These are phyloP conservation scores for Labia minor DNA, from an alignment of 2,888 invertebrate species.

Conservation along the genomic window DNA sequence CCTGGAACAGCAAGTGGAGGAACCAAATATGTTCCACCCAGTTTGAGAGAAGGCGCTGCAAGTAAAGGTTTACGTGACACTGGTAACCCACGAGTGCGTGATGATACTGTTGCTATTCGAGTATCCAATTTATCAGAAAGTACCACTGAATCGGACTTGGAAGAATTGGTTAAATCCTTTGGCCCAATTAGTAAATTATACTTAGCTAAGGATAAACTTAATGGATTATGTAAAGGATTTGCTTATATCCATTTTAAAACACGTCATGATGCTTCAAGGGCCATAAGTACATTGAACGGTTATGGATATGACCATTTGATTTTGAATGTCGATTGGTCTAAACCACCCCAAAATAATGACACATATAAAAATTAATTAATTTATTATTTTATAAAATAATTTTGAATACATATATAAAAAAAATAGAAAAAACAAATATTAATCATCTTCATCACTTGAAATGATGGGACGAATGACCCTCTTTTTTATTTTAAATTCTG, in stretches of 20 bases:
- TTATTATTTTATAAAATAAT: neutral
- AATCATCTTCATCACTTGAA: neutral
- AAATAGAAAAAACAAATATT: neutral
- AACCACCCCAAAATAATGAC: constrained; percentile 47
- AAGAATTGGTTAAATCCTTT: constrained; percentile 88
- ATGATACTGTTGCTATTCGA: constrained; percentile 84
- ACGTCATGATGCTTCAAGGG: constrained; percentile 80
- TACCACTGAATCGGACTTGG: constrained; percentile 86
- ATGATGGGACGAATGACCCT: neutral
- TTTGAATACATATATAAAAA: neutral
- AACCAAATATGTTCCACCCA: constrained; percentile 79
- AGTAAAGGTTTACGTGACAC: constrained; percentile 58
- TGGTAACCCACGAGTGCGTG: constrained; percentile 50
- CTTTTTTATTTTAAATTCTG: too few species aligned
- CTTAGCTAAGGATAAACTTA: constrained; percentile 85
- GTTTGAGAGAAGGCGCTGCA: constrained; percentile 70
- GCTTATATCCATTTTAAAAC: constrained; percentile 96
- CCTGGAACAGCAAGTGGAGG: constrained; percentile 33
- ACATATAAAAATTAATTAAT: neutral
- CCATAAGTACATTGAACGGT: constrained; percentile 79
- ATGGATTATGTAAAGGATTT: constrained; percentile 88
- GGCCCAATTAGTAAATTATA: constrained; percentile 89
- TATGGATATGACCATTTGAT: constrained; percentile 97
- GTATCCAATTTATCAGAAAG: constrained; percentile 96
- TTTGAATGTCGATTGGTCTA: constrained; percentile 97